Conservation (phyloP, 1,140 invertebrate species). For the Trichonephila inaurata region DNA sequence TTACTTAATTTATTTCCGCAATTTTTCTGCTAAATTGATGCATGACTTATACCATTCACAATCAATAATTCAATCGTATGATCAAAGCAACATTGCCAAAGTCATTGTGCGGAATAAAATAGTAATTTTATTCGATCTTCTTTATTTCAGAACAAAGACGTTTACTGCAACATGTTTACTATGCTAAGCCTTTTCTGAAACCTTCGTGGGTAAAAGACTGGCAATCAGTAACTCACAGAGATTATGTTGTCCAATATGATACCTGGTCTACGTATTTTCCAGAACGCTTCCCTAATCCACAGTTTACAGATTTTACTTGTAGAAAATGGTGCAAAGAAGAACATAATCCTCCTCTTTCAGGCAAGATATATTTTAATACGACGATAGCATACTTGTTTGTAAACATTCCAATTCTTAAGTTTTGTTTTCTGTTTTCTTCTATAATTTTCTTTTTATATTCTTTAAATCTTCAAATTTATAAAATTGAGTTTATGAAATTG, state of each 20-base stretch:
- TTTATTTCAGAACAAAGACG: background rate
- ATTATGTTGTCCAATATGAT: background rate
- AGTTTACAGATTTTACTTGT: background rate
- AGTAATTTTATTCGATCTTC: background rate
- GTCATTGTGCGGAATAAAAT: background rate
- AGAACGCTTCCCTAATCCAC: background rate
- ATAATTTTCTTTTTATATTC: too few species aligned
- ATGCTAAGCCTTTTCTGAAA: slow-evolving; percentile 4
- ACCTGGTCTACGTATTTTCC: background rate
- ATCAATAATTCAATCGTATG: background rate
- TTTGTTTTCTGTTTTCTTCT: too few species aligned
- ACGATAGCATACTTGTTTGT: too few species aligned
- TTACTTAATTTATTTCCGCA: background rate
- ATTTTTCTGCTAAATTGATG: background rate
- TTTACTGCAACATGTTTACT: background rate
- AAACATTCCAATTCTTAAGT: too few species aligned
- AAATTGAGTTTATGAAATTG: too few species aligned
- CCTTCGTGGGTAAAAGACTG: slow-evolving; percentile 3
- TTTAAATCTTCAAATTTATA: too few species aligned
- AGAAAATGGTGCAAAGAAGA: slow-evolving; percentile 42
- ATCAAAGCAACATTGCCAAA: background rate
- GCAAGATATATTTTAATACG: background rate
- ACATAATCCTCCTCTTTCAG: background rate
- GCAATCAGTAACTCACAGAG: slow-evolving; percentile 40
- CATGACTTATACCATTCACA: background rate